Evolutionary conservation across 2,888 invertebrate genomes (phyloP), one percentile per base, ranked within the genome.

Genomic region (Holacanthella duospinosa): DNA sequence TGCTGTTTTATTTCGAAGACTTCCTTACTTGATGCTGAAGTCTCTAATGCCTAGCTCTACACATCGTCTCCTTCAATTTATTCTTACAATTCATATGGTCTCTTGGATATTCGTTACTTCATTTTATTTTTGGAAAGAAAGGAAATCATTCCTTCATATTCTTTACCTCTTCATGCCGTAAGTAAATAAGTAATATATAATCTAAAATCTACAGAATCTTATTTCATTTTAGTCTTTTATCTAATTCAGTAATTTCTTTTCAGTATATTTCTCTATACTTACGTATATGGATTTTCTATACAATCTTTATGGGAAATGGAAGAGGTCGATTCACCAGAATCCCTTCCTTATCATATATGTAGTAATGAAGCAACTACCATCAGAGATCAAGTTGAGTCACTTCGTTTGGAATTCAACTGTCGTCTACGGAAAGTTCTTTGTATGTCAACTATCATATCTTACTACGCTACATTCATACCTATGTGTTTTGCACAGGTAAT

Each of bases 381-480:
- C 24, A 61, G 71, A n/a, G 84, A 86, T 1, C 97, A 97, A 78
- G 92, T 93, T 44, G 89, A 92, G 67, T 81, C 82, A 48, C 77
- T 97, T 6, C 84, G 89, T 68, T 84, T 84, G 36, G 95, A 95
- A 78, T 94, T 96, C 75, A 94, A 94, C 76, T 82, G 84, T 68
- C 81, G 95, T 43, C 83, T 95, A 74, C 93, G 93, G 77, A 89
- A 91, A 77, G 87, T 93, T 63, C 80, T 96, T 1, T 91, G 89
- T 76, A 84, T 87, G 70, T 89, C 93, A 0, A 83, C 93, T 54
- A 78, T 89, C 4, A 88, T 87, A 72, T 88, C 92, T 0, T 94
- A 93, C 76, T 93, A 92, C 76, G 85, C 89, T 53, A 88, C 90
- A 63, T 88, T 93, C 75, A 84, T 94, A 64, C 94, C 94, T 0